Conservation (phyloP, 2,113 vertebrate species). For the Pipa parva region DNA sequence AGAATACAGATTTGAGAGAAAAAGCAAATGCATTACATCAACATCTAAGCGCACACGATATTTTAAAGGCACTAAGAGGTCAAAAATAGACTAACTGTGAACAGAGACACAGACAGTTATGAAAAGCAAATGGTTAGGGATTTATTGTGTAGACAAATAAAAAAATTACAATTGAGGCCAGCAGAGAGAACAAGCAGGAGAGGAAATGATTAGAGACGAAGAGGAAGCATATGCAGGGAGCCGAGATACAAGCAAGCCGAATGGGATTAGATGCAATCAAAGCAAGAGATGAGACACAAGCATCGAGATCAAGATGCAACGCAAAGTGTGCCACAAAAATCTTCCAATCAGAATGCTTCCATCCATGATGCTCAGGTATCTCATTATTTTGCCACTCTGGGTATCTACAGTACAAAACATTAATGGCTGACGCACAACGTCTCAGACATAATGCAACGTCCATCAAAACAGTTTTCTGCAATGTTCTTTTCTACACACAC, state of each 20-base stretch:
- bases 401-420: neutral
- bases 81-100: conserved; percentile 3
- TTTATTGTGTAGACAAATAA: conserved; percentile 31
- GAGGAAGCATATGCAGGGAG: conserved; percentile 21
- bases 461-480: conserved; percentile 1
- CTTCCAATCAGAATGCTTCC: conserved; percentile 1
- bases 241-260: neutral
- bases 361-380: neutral
- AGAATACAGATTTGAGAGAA: neutral
- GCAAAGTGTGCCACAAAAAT: neutral
- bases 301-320: neutral
- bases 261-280: conserved; percentile 19
- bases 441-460: neutral
- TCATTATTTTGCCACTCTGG: conserved; percentile 5
- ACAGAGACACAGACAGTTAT: conserved; percentile 4
- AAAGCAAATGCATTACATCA: conserved; percentile 1
- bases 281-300: conserved; percentile 8
- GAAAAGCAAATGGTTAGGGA: neutral
- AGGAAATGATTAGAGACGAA: conserved; percentile 44
- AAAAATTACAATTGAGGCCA: conserved; percentile 17
- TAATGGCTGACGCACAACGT: neutral
- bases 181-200: conserved; percentile 46
- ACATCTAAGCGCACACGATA: neutral
- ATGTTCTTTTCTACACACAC: neutral
- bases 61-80: conserved; percentile 12